Evolutionary conservation across 2,113 vertebrate genomes (phyloP).

Genomic region (Enhydra lutris): DNA sequence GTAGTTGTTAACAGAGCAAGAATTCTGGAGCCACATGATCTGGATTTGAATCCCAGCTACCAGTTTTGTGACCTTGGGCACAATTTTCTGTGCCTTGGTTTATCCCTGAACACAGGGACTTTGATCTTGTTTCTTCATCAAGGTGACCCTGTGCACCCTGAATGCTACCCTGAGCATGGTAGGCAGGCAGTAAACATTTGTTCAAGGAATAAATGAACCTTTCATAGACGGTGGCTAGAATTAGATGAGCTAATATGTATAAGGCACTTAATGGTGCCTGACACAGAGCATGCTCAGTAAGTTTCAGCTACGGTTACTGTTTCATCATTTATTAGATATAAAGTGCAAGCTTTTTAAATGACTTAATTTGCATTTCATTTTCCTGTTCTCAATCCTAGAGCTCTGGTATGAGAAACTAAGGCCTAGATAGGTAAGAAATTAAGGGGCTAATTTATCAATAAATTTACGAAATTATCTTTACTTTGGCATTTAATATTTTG

Average conservation of each 20-base stretch:
- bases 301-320: not conserved
- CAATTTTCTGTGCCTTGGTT: not conserved
- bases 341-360: not conserved
- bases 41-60: not conserved
- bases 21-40: not conserved
- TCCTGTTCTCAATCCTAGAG: not conserved
- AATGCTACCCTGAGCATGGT: not conserved
- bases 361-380: conserved; percentile 13
- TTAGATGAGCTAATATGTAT: not conserved
- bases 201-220: not conserved
- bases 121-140: not conserved
- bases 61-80: not conserved
- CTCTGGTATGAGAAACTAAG: not conserved
- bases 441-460: not conserved
- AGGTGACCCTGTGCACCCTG: too few relatives aligned
- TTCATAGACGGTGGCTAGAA: not conserved
- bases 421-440: not conserved
- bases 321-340: not conserved
- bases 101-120: not conserved
- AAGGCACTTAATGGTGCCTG: not conserved
- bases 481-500: not conserved
- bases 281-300: not conserved
- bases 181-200: not conserved
- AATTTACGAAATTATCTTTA: not conserved
- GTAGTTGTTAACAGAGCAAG: not conserved